Base-by-base conservation (phyloP, 2,797 vertebrate species). In the Cuculus canorus region DNA sequence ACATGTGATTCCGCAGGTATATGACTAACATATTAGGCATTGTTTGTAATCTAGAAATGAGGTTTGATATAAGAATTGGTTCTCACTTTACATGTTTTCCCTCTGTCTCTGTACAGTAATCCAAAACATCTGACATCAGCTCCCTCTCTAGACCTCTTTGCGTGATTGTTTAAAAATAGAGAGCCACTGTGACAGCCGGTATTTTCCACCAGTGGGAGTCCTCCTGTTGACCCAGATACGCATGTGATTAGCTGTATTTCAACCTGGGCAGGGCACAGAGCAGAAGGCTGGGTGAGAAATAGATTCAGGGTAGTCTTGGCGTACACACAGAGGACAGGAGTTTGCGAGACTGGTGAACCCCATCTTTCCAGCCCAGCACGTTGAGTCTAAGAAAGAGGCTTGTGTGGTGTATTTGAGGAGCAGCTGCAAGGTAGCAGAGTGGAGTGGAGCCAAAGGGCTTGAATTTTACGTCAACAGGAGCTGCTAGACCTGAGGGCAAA, bases 301-400 rank as follows among this genome's bases (percentile, higher is more conserved):
- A 13, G 33, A 16, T 91, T 56, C 33, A 8, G 63, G 52, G 61
- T 14, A 82, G 24, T 61, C 21, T 53, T 76, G 65, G n/a, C 33
- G 21, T 5, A 8, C 10, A 17, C 0, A 0, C 2, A 19, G 25
- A 71, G 35, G 22, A 43, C 27, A 37, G 27, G 43, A 69, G 24
- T 10, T 71, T 65, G 13, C 2, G 7, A 73, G 16, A 33, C 32
- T 69, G 33, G 18, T 63, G 66, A 68, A 33, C 24, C 22, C 32
- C 11, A 2, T 52, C 5, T 48, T 81, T 76, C 47, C 56, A 82
- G 21, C 30, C 22, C 15, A 13, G 35, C 22, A 75, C 1, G 1
- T 5, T 18, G 17, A 61, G 14, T 5, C 69, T 47, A 7, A 66
- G 17, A 33, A 66, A 57, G 10, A 43, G 6, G 3, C 8, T 19